Evolutionary conservation across 2,113 vertebrate genomes (phyloP).

Genomic region (Recurvirostra avosetta): DNA sequence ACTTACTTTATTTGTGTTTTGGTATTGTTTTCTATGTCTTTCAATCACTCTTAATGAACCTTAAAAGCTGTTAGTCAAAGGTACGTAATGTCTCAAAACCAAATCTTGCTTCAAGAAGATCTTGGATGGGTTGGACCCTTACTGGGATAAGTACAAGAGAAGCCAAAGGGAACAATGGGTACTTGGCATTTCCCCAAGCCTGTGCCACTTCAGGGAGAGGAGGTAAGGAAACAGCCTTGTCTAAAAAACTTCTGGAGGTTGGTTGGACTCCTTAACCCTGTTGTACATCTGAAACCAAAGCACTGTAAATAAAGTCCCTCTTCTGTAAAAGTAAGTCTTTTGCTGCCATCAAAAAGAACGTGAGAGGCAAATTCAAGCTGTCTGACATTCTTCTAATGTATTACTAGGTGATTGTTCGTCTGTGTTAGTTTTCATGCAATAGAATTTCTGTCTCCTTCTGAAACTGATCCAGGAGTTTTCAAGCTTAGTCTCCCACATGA

Average conservation of each 20-base stretch:
- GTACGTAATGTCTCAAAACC: not conserved
- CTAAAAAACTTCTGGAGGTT: not conserved
- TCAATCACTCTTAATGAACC: not conserved
- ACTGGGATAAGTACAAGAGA: not conserved
- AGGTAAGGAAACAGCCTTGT: not conserved
- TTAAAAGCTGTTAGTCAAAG: not conserved
- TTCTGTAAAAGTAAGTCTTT: not conserved
- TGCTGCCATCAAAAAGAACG: not conserved
- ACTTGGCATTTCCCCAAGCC: not conserved
- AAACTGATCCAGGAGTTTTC: not conserved
- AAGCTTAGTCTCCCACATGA: not conserved
- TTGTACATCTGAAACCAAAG: not conserved
- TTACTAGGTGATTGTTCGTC: not conserved
- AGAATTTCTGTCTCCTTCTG: not conserved
- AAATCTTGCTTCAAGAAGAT: not conserved
- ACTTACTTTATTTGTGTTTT: not conserved
- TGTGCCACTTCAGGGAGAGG: not conserved
- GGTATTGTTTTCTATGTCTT: not conserved
- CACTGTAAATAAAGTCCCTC: not conserved
- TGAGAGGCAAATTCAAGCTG: not conserved
- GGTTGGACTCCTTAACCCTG: not conserved
- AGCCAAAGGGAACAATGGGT: not conserved
- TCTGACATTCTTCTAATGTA: not conserved
- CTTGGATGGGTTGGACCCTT: not conserved
- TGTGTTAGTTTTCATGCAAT: not conserved